phyloP scores from a whole-genome alignment of 2,888 invertebrate genomes.

The Hoplodrina ambigua region DNA sequence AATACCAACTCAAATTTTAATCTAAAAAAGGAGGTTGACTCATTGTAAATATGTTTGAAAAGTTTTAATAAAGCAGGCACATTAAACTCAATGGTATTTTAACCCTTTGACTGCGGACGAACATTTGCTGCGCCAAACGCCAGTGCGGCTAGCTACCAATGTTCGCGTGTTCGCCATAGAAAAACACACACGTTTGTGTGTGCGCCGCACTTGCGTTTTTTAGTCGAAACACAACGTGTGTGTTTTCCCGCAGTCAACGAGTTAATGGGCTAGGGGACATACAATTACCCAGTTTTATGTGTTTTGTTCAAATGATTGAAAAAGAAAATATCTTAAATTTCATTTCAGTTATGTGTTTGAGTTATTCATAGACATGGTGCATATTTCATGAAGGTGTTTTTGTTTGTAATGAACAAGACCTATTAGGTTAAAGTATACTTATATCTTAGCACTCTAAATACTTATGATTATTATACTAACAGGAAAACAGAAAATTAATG shows the following conservation, averaged over 20 bases:
- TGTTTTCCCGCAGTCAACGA: too few relatives aligned
- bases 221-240: too few relatives aligned
- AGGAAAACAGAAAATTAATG: not conserved
- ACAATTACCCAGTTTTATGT: not conserved
- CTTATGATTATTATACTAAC: not conserved
- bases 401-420: not conserved
- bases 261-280: not conserved
- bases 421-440: not conserved
- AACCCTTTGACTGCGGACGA: too few relatives aligned
- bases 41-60: too few relatives aligned
- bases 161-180: too few relatives aligned
- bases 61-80: not conserved
- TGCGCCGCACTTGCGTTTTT: too few relatives aligned
- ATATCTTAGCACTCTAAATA: not conserved
- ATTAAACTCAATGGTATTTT: conserved; percentile 23
- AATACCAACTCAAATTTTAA: too few relatives aligned
- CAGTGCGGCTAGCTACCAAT: too few relatives aligned
- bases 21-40: too few relatives aligned
- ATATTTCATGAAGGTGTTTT: not conserved
- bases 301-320: not conserved
- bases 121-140: too few relatives aligned
- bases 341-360: not conserved
- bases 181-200: too few relatives aligned
- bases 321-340: not conserved
- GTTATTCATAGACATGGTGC: not conserved